Base-by-base conservation (phyloP, 2,797 vertebrate genomes). In the Syngnathus rostellatus region DNA sequence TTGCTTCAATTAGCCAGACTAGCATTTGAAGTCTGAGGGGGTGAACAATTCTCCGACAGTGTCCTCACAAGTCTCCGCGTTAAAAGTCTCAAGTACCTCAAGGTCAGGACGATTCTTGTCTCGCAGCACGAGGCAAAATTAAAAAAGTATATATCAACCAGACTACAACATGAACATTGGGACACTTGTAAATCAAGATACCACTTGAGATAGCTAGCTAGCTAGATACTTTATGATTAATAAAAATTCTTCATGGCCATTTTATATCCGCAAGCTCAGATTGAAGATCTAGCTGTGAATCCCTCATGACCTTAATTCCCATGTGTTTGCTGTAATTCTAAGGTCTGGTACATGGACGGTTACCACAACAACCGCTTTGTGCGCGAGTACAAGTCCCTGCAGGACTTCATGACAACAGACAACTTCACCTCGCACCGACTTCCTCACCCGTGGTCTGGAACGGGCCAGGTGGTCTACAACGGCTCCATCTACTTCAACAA, bases 311-410 rank as follows among this genome's bases (percentile, higher is more conserved):
- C 21, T 40, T 11, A 23, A 38, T 67, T 10, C 64, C 45, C 54
- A 37, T 11, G 73, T 63, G 57, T 62, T 70, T 54, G 6, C 25
- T 57, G 25, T 38, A 31, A 17, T 14, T 38, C 5, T 2, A 39
- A 99, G 96, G 97, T 99, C 61, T 98, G 94, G 94, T 99, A 99
- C 88, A 99, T 99, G 96, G 96, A 99, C n/a, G 96, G 96, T 21
- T 99, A 98, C 81, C 97, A 98, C 73, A 98, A 98, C 91, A 98
- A 98, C 88, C 94, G 95, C 72, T 98, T 98, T 0, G 95, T 99
- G 54, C 92, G 95, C 0, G 97, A 98, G 82, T 99, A 99, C 84
- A 94, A 85, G 74, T 98, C 96, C 66, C 93, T 98, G 93, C 87
- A 89, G 5, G 95, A 98, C 70, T 99, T 99, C 79, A 98, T 95